Conservation (phyloP, 2,888 invertebrate species). For the Ommatoiulus sabulosus region DNA sequence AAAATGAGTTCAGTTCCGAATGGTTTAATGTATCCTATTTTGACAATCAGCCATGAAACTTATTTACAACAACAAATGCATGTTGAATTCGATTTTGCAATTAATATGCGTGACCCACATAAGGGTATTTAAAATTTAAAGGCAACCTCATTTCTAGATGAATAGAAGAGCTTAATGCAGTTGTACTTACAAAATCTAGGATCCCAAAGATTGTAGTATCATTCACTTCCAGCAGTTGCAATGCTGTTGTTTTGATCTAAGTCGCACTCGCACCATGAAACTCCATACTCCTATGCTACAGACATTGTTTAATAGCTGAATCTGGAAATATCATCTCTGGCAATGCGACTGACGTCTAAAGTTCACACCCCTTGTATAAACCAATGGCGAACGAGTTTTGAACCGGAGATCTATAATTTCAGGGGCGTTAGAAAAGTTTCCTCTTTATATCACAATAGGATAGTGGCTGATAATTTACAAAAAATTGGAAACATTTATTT, state of each 20-base stretch:
- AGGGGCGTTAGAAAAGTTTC: conserved; percentile 10
- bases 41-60: not conserved
- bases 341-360: not conserved
- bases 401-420: not conserved
- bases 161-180: not conserved
- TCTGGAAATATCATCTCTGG: not conserved
- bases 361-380: not conserved
- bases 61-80: not conserved
- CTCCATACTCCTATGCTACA: not conserved
- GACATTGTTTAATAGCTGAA: not conserved
- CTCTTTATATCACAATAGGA: not conserved
- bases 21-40: not conserved
- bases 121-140: not conserved
- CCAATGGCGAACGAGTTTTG: not conserved
- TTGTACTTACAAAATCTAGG: not conserved
- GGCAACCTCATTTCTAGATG: not conserved
- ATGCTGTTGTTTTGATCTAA: not conserved
- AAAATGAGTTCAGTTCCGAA: not conserved
- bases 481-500: no score
- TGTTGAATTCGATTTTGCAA: not conserved
- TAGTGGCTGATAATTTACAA: not conserved
- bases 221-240: not conserved
- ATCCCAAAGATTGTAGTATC: not conserved
- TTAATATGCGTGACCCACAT: not conserved
- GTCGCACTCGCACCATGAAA: not conserved